Percentiles rank a stretch among this genome's conserved stretches.
Conservation (phyloP, 1,140 invertebrate species). For the Cheumatopsyche charites region DNA sequence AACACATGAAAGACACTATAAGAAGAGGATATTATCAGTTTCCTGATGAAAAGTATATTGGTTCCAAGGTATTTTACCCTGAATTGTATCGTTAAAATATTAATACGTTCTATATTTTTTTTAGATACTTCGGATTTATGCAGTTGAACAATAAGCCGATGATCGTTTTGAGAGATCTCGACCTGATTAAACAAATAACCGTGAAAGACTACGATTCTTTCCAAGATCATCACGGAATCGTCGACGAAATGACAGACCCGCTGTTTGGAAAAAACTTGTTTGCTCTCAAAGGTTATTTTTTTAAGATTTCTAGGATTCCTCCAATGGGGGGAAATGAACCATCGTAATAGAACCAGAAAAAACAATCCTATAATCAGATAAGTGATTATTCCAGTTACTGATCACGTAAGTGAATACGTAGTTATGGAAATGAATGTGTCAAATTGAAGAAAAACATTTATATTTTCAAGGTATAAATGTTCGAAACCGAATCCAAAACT, state of each 20-base stretch:
- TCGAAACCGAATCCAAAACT: too few species aligned
- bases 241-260: conserved; percentile 55
- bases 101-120: background rate
- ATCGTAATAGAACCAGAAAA: too few species aligned
- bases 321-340: too few species aligned
- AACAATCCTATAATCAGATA: too few species aligned
- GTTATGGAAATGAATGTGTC: too few species aligned
- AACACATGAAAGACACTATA: conserved; percentile 6
- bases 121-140: conserved; percentile 20
- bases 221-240: conserved; percentile 56
- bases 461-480: too few species aligned
- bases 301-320: too few species aligned
- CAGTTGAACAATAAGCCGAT: conserved; percentile 8
- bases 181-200: conserved; percentile 51
- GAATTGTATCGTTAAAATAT: too few species aligned
- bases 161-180: conserved; percentile 19
- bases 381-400: too few species aligned
- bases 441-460: too few species aligned
- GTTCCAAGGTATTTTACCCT: background rate
- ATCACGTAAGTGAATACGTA: too few species aligned
- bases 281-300: conserved; percentile 49
- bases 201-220: conserved; percentile 68
- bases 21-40: conserved; percentile 6
- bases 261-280: conserved; percentile 59
- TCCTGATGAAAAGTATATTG: conserved; percentile 5